Evolutionary conservation across 2,888 invertebrate species (phyloP).

Genomic region (Drosophila acutilabella): DNA sequence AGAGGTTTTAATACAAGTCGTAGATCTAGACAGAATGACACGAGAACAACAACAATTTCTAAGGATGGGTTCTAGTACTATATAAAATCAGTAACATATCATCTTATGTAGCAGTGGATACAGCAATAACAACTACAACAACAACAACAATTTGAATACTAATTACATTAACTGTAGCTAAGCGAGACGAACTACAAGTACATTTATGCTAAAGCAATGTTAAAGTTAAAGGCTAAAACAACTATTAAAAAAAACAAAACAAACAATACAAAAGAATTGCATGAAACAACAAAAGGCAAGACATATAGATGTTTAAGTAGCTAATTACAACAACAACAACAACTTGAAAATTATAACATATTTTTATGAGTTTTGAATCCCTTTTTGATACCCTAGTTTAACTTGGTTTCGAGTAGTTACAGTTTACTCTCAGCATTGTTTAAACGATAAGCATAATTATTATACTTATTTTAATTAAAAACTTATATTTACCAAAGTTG

Average conservation of each 20-base stretch:
- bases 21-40: conserved; percentile 28
- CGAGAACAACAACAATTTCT: conserved; percentile 24
- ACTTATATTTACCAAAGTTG: conserved; percentile 83
- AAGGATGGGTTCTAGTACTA: conserved; percentile 34
- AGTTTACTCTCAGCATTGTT: conserved; percentile 43
- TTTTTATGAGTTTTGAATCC: conserved; percentile 17
- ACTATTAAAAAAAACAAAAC: conserved; percentile 25
- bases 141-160: conserved; percentile 49
- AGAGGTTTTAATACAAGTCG: conserved; percentile 12
- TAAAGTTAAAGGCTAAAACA: conserved; percentile 51
- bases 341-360: conserved; percentile 11
- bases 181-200: conserved; percentile 61
- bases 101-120: conserved; percentile 79
- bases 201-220: conserved; percentile 57
- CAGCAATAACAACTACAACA: conserved; percentile 28
- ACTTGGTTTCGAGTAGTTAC: conserved; percentile 27
- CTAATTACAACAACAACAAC: conserved; percentile 39
- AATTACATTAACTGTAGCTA: conserved; percentile 64
- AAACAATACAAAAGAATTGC: conserved; percentile 13
- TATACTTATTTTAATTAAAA: conserved; percentile 56
- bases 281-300: conserved; percentile 45
- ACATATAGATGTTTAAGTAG: conserved; percentile 63
- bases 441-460: conserved; percentile 56
- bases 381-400: conserved; percentile 3
- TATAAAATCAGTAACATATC: conserved; percentile 83